A percentile compares a stretch with the other conserved stretches of the same genome.
phyloP scores from a whole-genome alignment of 2,113 vertebrate species.

The Argyrosomus japonicus region DNA sequence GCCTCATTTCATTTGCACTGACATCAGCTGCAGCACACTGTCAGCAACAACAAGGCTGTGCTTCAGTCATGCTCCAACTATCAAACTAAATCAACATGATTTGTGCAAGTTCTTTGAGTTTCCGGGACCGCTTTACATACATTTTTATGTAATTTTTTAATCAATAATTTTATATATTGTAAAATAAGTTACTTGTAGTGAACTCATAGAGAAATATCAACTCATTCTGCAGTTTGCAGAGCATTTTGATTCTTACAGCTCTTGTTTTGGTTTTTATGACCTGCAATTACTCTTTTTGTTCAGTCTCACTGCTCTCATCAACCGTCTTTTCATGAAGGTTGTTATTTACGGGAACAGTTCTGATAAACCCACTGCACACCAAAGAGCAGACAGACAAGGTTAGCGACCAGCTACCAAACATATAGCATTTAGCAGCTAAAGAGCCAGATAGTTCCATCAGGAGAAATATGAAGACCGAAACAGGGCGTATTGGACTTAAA shows the following conservation, averaged over 20 bases:
- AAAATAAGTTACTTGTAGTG: neutral
- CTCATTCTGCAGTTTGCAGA: neutral
- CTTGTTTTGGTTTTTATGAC: too few species aligned
- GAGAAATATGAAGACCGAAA: too few species aligned
- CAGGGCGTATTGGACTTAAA: too few species aligned
- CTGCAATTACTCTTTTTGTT: too few species aligned
- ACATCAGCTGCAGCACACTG: neutral
- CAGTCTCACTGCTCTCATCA: too few species aligned
- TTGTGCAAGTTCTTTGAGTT: neutral
- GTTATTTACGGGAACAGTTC: too few species aligned
- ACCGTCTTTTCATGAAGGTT: too few species aligned
- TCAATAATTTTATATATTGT: neutral
- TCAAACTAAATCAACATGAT: neutral
- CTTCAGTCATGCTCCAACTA: neutral
- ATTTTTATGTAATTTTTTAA: neutral
- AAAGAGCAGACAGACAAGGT: neutral
- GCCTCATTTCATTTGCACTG: slow-evolving; percentile 16
- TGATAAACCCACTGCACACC: neutral
- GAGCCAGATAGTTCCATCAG: neutral
- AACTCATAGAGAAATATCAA: neutral
- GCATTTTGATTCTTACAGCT: neutral
- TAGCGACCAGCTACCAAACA: neutral
- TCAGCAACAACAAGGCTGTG: neutral
- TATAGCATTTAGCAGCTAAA: neutral
- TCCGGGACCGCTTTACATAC: neutral